phyloP scores from a whole-genome alignment of 2,113 vertebrate species.

The Erythrocercus mccallii region DNA sequence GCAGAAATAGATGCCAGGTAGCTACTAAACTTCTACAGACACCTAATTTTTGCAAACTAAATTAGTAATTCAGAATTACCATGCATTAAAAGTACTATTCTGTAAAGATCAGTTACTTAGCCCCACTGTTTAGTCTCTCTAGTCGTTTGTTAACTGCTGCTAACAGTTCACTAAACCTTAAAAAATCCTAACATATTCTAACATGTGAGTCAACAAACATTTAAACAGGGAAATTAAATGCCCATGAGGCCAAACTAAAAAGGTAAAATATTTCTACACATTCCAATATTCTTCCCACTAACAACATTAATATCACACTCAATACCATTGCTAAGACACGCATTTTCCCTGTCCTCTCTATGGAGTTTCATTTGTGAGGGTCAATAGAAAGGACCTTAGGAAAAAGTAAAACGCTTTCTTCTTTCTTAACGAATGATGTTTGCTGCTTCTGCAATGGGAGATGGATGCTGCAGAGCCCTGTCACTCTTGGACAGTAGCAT shows the following conservation, averaged over 20 bases:
- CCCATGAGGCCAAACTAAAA: background rate
- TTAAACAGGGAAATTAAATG: background rate
- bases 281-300: background rate
- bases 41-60: background rate
- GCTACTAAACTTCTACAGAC: background rate
- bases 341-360: background rate
- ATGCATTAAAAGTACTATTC: background rate
- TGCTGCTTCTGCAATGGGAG: background rate
- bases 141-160: background rate
- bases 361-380: background rate
- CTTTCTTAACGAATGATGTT: background rate
- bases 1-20: background rate
- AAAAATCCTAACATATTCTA: background rate
- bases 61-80: background rate
- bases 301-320: background rate
- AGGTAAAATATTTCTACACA: background rate
- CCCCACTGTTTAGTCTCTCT: background rate
- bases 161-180: background rate
- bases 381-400: background rate
- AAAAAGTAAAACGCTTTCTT: background rate
- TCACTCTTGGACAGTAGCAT: background rate
- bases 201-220: background rate
- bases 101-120: background rate
- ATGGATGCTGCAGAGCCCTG: background rate
- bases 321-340: background rate